A percentile compares a stretch with the other conserved stretches of the same genome.
Evolutionary conservation across 35 echinoderm and acorn worm species (phyloP).

Genomic region (Amphiura filiformis): DNA sequence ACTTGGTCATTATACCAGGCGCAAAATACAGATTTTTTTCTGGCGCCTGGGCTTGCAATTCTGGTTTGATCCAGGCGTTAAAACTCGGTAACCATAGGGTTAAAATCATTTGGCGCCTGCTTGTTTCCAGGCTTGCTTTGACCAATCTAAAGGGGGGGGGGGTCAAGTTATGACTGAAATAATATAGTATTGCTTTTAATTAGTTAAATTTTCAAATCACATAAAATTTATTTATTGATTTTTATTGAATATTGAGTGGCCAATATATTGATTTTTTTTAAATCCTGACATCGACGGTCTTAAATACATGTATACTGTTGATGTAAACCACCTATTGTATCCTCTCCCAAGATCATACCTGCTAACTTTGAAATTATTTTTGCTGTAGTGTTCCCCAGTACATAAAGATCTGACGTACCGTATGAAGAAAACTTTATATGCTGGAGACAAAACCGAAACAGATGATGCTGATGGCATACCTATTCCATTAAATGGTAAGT

Average conservation of each 20-base stretch:
- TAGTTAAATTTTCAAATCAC: too few species aligned
- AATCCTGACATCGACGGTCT: background rate
- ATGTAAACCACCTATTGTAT: background rate
- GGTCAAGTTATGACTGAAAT: too few species aligned
- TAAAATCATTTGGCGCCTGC: too few species aligned
- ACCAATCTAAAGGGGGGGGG: too few species aligned
- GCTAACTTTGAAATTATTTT: background rate
- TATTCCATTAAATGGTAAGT: conserved; percentile 16
- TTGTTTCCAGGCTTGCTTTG: too few species aligned
- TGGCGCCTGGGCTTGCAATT: too few species aligned
- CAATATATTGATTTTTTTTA: too few species aligned
- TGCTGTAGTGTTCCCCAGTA: conserved; percentile 22
- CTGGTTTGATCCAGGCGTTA: too few species aligned
- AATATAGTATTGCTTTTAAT: background rate
- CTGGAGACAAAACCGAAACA: background rate
- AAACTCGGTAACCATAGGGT: too few species aligned
- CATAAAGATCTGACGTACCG: conserved; percentile 15
- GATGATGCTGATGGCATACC: conserved; percentile 20
- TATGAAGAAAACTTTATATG: conserved; percentile 27
- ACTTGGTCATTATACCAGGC: too few species aligned
- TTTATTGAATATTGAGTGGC: background rate
- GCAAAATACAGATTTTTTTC: too few species aligned
- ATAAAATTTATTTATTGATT: background rate
- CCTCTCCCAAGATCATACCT: background rate
- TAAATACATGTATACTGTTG: background rate